Evolutionary conservation across 2,113 vertebrate genomes (phyloP).

Genomic region (Arothron firmamentum): DNA sequence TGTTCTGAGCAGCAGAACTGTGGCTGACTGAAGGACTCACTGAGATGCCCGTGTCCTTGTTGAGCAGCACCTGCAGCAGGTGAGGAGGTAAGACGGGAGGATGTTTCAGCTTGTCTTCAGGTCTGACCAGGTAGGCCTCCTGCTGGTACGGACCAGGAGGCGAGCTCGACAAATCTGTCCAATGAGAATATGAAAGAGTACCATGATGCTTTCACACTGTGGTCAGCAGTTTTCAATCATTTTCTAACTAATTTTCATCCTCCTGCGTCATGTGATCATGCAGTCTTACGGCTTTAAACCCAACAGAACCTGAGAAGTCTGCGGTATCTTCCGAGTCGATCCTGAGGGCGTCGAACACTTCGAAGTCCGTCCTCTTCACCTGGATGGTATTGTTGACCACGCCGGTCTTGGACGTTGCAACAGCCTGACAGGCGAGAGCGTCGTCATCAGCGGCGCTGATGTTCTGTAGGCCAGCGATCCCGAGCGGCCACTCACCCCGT

Average conservation of each 20-base stretch:
- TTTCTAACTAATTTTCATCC: too few relatives aligned
- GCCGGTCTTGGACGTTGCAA: constrained; percentile 88
- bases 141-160: constrained; percentile 94
- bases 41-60: constrained; percentile 94
- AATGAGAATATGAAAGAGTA: background rate
- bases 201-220: too few relatives aligned
- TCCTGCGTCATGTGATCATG: too few relatives aligned
- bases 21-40: constrained; percentile 74
- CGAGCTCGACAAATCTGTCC: constrained; percentile 89
- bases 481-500: constrained; percentile 78
- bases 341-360: constrained; percentile 96
- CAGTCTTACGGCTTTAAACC: background rate
- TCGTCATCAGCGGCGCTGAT: too few relatives aligned
- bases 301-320: constrained; percentile 81
- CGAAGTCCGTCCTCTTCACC: constrained; percentile 94
- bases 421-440: constrained; percentile 72
- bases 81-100: constrained; percentile 94
- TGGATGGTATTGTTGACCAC: constrained; percentile 92
- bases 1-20: background rate
- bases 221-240: too few relatives aligned
- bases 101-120: constrained; percentile 85
- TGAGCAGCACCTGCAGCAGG: constrained; percentile 95
- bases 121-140: constrained; percentile 83
- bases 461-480: too few relatives aligned
- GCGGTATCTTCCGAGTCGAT: constrained; percentile 91